Evolutionary conservation across 2,113 vertebrate species (phyloP).

Genomic region (Centrocercus urophasianus): DNA sequence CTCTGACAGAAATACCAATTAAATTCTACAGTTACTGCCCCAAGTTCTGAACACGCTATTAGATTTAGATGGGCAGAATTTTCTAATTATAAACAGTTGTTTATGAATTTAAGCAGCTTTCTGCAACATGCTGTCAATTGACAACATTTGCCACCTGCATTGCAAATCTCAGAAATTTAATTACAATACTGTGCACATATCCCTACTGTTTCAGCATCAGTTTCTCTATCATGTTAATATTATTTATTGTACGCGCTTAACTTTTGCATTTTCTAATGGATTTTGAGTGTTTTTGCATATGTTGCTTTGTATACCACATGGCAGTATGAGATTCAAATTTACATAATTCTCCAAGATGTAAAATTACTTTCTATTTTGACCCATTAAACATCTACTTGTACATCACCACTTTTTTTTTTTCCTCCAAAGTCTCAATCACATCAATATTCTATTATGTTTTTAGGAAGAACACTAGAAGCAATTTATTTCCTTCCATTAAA

Average conservation of each 20-base stretch:
- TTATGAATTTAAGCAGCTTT: background rate
- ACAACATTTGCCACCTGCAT: background rate
- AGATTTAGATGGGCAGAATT: background rate
- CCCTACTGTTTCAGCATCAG: background rate
- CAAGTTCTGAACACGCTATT: background rate
- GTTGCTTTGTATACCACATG: background rate
- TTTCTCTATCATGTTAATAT: background rate
- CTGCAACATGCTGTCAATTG: background rate
- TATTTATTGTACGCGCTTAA: conserved; percentile 11
- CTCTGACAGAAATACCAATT: background rate
- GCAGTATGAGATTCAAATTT: background rate
- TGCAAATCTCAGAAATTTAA: background rate
- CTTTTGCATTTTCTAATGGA: background rate
- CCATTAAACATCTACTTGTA: background rate
- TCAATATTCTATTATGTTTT: background rate
- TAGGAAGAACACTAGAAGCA: background rate
- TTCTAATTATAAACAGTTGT: background rate
- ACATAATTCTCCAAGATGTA: background rate
- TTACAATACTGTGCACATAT: fast-evolving
- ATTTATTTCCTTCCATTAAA: background rate
- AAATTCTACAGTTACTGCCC: fast-evolving
- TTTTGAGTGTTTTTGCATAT: background rate
- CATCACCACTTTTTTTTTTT: background rate
- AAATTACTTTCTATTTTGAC: background rate
- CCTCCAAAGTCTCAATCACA: background rate